Conservation (phyloP, 2,797 vertebrate species). For the Caiman crocodilus region DNA sequence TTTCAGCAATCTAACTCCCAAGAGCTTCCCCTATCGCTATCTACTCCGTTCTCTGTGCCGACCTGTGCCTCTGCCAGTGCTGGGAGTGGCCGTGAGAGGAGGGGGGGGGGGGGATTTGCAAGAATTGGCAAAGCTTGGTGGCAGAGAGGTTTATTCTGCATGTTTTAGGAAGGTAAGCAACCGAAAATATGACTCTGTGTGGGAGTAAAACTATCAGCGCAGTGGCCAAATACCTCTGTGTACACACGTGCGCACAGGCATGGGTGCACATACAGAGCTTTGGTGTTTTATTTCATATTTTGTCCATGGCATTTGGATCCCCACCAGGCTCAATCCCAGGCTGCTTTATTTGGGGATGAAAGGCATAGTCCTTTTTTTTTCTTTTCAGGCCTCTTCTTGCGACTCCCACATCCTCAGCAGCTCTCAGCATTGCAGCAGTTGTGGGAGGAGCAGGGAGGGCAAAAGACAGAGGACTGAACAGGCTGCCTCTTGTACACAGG, state of each 20-base stretch:
- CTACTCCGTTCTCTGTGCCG: too few species aligned
- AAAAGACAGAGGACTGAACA: background rate
- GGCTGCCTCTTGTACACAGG: too few species aligned
- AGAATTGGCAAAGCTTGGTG: background rate
- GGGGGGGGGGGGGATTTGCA: too few species aligned
- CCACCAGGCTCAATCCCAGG: background rate
- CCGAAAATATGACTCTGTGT: background rate
- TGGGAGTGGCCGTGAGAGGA: background rate
- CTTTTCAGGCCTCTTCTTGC: background rate
- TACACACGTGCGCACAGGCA: background rate
- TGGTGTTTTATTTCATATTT: background rate
- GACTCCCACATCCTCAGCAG: background rate
- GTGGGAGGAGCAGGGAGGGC: background rate
- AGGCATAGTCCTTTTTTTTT: background rate
- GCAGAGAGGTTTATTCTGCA: background rate
- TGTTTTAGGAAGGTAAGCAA: background rate
- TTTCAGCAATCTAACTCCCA: background rate
- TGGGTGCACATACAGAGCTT: background rate
- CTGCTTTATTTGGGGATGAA: background rate
- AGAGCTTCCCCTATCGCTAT: background rate
- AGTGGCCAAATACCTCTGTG: background rate
- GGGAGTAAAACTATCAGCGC: background rate
- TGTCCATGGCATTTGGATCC: background rate
- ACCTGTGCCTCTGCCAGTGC: background rate
- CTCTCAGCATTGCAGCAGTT: background rate